phyloP scores from a whole-genome alignment of 2,113 vertebrate species.

The Mormyrus lacerda region DNA sequence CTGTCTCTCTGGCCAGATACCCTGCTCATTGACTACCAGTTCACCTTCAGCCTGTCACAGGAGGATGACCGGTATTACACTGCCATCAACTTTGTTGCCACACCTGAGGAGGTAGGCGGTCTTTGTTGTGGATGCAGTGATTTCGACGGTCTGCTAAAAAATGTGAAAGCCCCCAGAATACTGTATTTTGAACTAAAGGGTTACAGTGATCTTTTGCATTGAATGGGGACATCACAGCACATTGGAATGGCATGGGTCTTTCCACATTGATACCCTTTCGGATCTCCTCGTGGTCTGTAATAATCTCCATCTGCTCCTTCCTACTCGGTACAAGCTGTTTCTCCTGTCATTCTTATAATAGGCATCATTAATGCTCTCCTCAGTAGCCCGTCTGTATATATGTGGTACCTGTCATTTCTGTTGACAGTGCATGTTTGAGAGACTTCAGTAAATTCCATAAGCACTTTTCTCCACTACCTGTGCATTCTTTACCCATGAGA shows the following conservation, averaged over 20 bases:
- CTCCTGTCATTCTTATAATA: not conserved
- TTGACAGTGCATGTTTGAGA: not conserved
- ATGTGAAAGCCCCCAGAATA: not conserved
- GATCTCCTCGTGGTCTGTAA: not conserved
- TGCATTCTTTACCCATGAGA: not conserved
- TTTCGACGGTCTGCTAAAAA: not conserved
- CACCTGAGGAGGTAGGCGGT: constrained; percentile 83
- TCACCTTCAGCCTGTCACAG: constrained; percentile 97
- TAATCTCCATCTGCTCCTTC: not conserved
- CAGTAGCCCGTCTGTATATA: not conserved
- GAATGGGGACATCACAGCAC: not conserved
- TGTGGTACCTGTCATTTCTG: not conserved
- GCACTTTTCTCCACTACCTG: not conserved
- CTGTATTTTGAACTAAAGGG: not conserved
- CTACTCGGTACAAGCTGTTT: not conserved
- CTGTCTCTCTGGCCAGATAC: constrained; percentile 67
- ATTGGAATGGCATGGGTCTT: not conserved
- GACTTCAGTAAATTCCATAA: not conserved
- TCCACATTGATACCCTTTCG: not conserved
- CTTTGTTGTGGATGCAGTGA: not conserved
- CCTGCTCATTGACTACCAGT: constrained; percentile 97
- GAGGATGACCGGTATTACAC: constrained; percentile 97
- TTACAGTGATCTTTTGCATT: not conserved
- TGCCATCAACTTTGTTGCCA: constrained; percentile 97
- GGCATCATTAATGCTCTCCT: not conserved